Conservation (phyloP, 1,140 invertebrate species). For the Diachasmimorpha longicaudata region DNA sequence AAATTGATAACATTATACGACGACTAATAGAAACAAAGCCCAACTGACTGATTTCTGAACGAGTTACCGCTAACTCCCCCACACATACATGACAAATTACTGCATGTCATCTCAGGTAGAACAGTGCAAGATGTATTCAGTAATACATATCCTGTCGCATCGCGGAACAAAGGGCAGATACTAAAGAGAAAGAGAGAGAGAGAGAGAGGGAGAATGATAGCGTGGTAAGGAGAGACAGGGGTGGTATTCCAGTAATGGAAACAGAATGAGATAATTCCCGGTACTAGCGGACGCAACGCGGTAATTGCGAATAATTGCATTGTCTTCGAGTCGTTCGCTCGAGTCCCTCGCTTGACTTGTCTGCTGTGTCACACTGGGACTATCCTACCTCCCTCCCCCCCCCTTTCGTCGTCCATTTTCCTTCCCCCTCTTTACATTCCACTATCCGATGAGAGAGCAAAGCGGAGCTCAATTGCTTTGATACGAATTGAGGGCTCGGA, state of each 20-base stretch:
- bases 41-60: background rate
- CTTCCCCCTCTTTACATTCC: background rate
- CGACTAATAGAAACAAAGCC: background rate
- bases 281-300: conserved; percentile 52
- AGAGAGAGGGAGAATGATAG: conserved; percentile 21
- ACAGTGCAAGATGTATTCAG: background rate
- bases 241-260: conserved; percentile 52
- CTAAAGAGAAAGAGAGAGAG: conserved; percentile 1
- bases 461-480: conserved; percentile 44
- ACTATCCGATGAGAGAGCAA: conserved; percentile 1
- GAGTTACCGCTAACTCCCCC: background rate
- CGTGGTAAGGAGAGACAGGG: conserved; percentile 22
- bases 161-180: background rate
- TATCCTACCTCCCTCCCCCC: background rate
- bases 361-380: conserved; percentile 3
- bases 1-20: background rate
- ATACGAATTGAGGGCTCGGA: conserved; percentile 42
- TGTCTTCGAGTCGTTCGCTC: conserved; percentile 60
- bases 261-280: conserved; percentile 58
- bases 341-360: conserved; percentile 37
- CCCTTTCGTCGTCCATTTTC: background rate
- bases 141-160: background rate
- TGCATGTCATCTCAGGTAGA: background rate
- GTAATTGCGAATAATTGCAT: conserved; percentile 65
- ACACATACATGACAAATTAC: background rate